phyloP scores from a whole-genome alignment of 2,888 invertebrate species.

The Pyrrhosoma nymphula region DNA sequence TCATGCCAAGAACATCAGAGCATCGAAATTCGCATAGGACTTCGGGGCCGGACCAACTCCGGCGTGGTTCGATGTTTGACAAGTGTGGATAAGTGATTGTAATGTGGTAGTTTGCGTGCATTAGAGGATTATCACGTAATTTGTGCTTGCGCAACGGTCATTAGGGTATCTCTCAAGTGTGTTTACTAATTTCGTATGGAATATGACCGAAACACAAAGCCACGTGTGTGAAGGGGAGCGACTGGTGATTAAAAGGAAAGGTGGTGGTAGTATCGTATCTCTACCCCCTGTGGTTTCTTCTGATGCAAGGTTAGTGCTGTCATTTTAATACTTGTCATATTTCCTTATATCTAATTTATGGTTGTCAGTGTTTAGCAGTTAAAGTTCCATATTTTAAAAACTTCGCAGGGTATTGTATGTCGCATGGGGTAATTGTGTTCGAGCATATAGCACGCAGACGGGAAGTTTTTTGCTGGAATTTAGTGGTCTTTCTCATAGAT shows the following conservation, averaged over 20 bases:
- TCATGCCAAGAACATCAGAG: no score
- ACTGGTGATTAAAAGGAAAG: conserved; percentile 80
- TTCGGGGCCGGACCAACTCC: no score
- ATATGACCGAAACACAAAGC: background rate
- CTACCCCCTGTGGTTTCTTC: conserved; percentile 83
- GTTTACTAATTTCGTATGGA: background rate
- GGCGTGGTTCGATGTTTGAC: no score
- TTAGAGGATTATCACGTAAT: no score
- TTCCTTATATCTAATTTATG: background rate
- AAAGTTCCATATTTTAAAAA: conserved; percentile 60
- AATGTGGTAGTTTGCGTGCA: no score
- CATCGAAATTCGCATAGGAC: no score
- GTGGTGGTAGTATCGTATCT: conserved; percentile 83
- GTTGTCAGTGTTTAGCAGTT: background rate
- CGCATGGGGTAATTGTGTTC: conserved; percentile 81
- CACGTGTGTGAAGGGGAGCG: conserved; percentile 74
- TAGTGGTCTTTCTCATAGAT: conserved; percentile 79
- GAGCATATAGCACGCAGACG: conserved; percentile 83
- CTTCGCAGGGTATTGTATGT: conserved; percentile 82
- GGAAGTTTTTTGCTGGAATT: conserved; percentile 83
- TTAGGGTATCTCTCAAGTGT: no score
- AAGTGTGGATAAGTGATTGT: no score
- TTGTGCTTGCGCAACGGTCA: no score
- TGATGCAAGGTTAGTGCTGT: conserved; percentile 82
- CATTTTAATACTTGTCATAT: conserved; percentile 51